Percentiles rank a stretch among this genome's conserved stretches.
Evolutionary conservation across 64 coral and sea anemone species (phyloP).

Genomic region (Stichodactyla helianthus): DNA sequence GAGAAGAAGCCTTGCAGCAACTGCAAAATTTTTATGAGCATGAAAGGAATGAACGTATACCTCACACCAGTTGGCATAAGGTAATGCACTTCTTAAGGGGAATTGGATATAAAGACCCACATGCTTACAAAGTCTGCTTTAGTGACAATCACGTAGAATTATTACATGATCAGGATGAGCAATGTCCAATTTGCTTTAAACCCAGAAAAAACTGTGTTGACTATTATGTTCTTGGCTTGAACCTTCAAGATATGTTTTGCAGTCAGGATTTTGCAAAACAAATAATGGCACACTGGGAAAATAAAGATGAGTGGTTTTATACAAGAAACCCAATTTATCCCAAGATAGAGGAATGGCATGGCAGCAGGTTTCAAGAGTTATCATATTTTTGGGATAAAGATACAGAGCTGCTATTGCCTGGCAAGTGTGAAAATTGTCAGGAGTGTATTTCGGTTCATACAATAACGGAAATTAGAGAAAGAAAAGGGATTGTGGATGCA

Average conservation of each 20-base stretch:
- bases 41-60: conserved; percentile 4
- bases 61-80: conserved; percentile 4
- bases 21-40: conserved; percentile 26
- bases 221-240: not conserved
- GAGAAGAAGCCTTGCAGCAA: conserved; percentile 13
- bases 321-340: not conserved
- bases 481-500: too few species aligned
- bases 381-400: conserved; percentile 24
- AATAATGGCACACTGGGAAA: conserved; percentile 28
- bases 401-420: not conserved
- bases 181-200: not conserved
- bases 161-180: not conserved
- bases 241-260: not conserved
- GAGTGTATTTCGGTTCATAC: not conserved
- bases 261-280: not conserved
- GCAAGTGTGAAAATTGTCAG: not conserved
- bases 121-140: conserved; percentile 33
- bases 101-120: conserved; percentile 28
- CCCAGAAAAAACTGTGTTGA: not conserved
- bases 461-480: not conserved
- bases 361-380: not conserved
- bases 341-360: conserved; percentile 33
- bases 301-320: conserved; percentile 29
- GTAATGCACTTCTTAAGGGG: conserved; percentile 19
- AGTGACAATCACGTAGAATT: conserved; percentile 4